phyloP scores from a whole-genome alignment of 2,888 invertebrate genomes.

The Troides aeacus region DNA sequence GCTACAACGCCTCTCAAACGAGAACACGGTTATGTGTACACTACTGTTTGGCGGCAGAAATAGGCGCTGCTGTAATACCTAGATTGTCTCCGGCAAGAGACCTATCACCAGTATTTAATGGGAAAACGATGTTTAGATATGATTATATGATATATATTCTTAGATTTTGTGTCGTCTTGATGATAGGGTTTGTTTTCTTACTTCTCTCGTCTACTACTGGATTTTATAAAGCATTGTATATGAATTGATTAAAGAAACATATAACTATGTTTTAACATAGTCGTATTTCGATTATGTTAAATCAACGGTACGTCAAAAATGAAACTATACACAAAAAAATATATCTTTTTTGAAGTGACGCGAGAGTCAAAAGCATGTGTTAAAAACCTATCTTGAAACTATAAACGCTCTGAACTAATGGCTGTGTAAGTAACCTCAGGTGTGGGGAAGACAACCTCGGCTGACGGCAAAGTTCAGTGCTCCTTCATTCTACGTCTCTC shows the following conservation, averaged over 20 bases:
- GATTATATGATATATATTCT: background rate
- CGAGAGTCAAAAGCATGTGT: slow-evolving; percentile 54
- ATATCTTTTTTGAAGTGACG: slow-evolving; percentile 29
- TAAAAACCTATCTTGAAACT: slow-evolving; percentile 55
- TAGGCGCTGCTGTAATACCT: too few relatives aligned
- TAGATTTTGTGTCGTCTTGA: too few relatives aligned
- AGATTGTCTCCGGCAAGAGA: too few relatives aligned
- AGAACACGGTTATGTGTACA: too few relatives aligned
- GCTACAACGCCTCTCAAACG: too few relatives aligned
- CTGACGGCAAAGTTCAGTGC: slow-evolving; percentile 75
- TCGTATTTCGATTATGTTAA: background rate
- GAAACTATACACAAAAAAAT: background rate
- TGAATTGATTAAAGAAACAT: slow-evolving; percentile 6
- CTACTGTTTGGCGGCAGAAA: too few relatives aligned
- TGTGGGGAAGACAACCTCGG: slow-evolving; percentile 62
- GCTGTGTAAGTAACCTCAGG: slow-evolving; percentile 71
- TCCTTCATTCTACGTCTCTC: slow-evolving; percentile 55
- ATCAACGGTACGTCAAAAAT: background rate
- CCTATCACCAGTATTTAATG: too few relatives aligned
- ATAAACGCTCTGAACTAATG: slow-evolving; percentile 69
- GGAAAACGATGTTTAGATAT: slow-evolving; percentile 51
- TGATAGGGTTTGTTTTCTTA: too few relatives aligned
- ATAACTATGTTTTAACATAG: background rate
- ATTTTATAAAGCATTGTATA: background rate
- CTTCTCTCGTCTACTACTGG: too few relatives aligned